Conservation (phyloP, 2,888 invertebrate species). For the Cyclophora albipunctata region DNA sequence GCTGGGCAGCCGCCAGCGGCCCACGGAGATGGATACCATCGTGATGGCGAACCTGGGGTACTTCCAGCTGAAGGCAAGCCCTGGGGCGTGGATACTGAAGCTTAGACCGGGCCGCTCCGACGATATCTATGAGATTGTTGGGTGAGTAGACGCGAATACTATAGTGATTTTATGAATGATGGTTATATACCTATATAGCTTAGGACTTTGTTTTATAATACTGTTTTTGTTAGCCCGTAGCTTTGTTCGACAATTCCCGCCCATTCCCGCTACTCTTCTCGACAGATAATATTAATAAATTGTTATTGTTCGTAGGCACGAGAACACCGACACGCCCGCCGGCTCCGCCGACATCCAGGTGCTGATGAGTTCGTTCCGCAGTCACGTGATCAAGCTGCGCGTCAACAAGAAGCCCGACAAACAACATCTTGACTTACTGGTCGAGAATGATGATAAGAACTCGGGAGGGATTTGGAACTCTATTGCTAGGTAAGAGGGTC, state of each 20-base stretch:
- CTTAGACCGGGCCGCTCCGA: conserved; percentile 94
- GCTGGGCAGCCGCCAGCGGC: conserved; percentile 87
- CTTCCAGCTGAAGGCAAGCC: conserved; percentile 96
- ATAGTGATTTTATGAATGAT: not conserved
- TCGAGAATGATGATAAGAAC: conserved; percentile 82
- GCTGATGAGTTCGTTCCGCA: conserved; percentile 87
- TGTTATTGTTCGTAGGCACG: conserved; percentile 73
- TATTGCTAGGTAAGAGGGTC: conserved; percentile 84
- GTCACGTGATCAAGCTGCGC: conserved; percentile 92
- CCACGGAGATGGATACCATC: conserved; percentile 93
- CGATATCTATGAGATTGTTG: conserved; percentile 94
- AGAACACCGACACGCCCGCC: conserved; percentile 82
- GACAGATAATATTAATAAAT: not conserved
- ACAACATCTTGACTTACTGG: conserved; percentile 88
- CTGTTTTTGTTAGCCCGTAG: not conserved
- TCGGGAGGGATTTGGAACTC: conserved; percentile 92
- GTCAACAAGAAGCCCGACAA: conserved; percentile 95
- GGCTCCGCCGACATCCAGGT: conserved; percentile 84
- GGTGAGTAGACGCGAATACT: conserved; percentile 51
- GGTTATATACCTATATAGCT: not conserved
- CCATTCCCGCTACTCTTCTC: not conserved
- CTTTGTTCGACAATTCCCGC: not conserved
- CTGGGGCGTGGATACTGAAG: conserved; percentile 94
- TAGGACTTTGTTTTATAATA: not conserved
- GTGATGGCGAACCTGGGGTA: conserved; percentile 99